A percentile compares a stretch with the other conserved stretches of the same genome.
These are phyloP conservation scores for Mesoclemmys tuberculata DNA, from an alignment of 2,113 vertebrate species.

Conservation along the genomic window DNA sequence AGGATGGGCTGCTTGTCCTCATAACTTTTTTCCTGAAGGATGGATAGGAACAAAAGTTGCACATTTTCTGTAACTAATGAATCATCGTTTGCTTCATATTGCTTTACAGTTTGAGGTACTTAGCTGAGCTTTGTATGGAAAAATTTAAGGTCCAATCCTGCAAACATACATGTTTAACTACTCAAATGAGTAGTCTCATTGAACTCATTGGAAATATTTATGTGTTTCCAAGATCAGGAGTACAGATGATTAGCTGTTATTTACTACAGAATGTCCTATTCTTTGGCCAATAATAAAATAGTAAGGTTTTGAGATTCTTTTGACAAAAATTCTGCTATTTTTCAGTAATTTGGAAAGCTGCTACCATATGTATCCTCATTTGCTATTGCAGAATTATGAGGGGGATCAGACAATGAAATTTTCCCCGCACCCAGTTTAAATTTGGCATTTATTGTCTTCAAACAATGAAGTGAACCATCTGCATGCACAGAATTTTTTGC, in stretches of 20 bases:
- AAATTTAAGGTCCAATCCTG: neutral
- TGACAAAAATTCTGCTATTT: neutral
- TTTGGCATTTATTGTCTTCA: neutral
- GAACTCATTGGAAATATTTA: neutral
- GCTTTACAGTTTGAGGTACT: neutral
- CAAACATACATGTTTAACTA: neutral
- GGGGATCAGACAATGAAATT: neutral
- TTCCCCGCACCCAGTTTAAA: neutral
- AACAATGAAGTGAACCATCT: slow-evolving; percentile 7
- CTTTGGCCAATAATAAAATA: neutral
- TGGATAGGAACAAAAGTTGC: neutral
- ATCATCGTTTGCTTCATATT: neutral
- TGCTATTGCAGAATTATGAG: neutral
- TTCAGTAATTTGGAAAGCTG: slow-evolving; percentile 30
- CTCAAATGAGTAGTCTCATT: neutral
- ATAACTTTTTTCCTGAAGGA: neutral
- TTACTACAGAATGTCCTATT: neutral
- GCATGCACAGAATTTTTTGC: neutral
- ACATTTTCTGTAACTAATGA: neutral
- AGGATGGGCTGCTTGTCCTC: neutral
- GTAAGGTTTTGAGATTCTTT: neutral
- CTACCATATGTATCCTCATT: neutral
- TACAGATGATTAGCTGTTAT: neutral
- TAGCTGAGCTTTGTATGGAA: neutral
- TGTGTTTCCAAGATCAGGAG: neutral